Evolutionary conservation across 2,113 vertebrate species (phyloP).

Genomic region (Strix uralensis): DNA sequence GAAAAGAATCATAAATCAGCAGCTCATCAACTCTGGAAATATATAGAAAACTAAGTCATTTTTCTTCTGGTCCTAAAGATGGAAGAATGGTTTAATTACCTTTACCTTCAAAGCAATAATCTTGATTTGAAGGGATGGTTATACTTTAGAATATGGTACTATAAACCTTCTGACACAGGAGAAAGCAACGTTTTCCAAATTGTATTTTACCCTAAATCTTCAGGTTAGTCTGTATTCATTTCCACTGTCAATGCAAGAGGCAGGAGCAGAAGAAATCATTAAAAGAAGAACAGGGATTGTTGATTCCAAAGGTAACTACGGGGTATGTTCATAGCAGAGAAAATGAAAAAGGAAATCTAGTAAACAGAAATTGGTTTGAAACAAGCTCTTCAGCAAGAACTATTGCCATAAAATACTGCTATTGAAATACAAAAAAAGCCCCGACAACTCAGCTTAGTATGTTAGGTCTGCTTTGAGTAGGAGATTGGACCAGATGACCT

Average conservation of each 20-base stretch:
- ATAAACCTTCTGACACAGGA: not conserved
- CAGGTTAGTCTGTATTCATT: not conserved
- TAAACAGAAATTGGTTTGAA: not conserved
- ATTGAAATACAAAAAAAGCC: not conserved
- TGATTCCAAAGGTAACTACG: not conserved
- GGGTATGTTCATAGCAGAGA: not conserved
- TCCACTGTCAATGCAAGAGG: not conserved
- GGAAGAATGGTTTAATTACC: not conserved
- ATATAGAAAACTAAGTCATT: not conserved
- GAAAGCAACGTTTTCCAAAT: not conserved
- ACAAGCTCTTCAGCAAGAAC: not conserved
- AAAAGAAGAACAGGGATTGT: not conserved
- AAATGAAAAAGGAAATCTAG: not conserved
- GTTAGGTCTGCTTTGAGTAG: not conserved
- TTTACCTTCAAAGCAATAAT: not conserved
- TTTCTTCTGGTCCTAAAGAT: not conserved
- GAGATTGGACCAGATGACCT: not conserved
- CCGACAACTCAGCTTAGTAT: not conserved
- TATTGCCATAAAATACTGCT: not conserved
- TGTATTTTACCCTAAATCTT: not conserved
- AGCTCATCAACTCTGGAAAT: not conserved
- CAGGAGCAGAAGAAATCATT: not conserved
- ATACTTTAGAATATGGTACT: not conserved
- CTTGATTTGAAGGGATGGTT: not conserved
- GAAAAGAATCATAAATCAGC: not conserved